Conservation (phyloP, 2,113 vertebrate species). For the Oncorhynchus gorbuscha region DNA sequence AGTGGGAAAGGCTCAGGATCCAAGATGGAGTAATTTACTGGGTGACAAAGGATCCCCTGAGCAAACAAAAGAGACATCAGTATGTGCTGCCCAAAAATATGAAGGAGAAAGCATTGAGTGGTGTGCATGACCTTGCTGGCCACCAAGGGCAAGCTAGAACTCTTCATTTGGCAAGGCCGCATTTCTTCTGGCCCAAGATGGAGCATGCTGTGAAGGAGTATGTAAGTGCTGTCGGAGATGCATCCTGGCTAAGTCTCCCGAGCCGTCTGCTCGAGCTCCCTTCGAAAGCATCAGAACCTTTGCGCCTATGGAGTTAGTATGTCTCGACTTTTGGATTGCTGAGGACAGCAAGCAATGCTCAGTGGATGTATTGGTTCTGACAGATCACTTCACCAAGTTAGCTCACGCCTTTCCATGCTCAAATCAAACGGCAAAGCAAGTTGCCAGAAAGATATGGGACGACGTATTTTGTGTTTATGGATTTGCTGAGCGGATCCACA, state of each 20-base stretch:
- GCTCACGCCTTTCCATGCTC: slow-evolving; percentile 5
- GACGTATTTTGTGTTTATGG: slow-evolving; percentile 14
- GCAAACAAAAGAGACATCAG: slow-evolving; percentile 2
- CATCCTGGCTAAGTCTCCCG: slow-evolving; percentile 19
- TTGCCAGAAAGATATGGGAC: slow-evolving; percentile 7
- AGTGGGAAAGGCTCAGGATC: not conserved
- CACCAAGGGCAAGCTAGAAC: slow-evolving; percentile 16
- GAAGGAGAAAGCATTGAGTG: not conserved
- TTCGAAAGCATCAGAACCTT: slow-evolving; percentile 14
- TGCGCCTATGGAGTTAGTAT: not conserved
- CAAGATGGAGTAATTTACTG: slow-evolving; percentile 16
- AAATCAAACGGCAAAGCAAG: slow-evolving; percentile 14
- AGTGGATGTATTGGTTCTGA: not conserved
- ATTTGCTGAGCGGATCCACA: slow-evolving; percentile 12
- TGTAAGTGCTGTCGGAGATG: slow-evolving; percentile 17
- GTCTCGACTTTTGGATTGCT: not conserved
- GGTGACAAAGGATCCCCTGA: not conserved
- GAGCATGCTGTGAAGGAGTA: slow-evolving; percentile 8
- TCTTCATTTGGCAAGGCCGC: no score
- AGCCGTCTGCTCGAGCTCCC: slow-evolving; percentile 2
- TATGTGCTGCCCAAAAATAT: not conserved
- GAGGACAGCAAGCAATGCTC: not conserved
- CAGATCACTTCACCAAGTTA: not conserved
- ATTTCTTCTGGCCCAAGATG: no score
- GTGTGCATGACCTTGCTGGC: slow-evolving; percentile 11